Percentiles rank a stretch among this genome's conserved stretches.
These are phyloP conservation scores for Drosophila ustulata DNA, from an alignment of 2,888 invertebrate species.

Conservation along the genomic window DNA sequence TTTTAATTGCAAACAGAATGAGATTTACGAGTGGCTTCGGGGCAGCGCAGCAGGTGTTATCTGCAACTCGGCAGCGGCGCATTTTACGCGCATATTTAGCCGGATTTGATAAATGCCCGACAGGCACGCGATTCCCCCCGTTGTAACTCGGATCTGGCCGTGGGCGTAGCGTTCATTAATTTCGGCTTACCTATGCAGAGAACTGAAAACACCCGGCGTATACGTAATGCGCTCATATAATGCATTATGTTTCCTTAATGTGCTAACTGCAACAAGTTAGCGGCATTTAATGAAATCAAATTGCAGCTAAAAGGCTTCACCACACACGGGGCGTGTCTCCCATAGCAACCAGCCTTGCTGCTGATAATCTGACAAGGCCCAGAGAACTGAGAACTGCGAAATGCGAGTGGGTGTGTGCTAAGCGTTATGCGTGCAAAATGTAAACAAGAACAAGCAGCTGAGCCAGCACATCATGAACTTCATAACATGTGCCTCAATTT, in stretches of 20 bases:
- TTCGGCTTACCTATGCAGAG: conserved; percentile 32
- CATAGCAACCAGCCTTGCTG: not conserved
- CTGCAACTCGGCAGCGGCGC: conserved; percentile 52
- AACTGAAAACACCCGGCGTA: conserved; percentile 42
- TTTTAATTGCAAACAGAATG: conserved; percentile 69
- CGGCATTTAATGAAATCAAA: conserved; percentile 57
- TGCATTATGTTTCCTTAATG: conserved; percentile 63
- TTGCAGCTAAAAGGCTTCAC: conserved; percentile 17
- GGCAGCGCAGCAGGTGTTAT: conserved; percentile 66
- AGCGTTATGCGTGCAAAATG: conserved; percentile 57
- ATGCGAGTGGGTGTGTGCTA: conserved; percentile 35
- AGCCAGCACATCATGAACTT: conserved; percentile 1
- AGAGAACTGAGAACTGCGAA: not conserved
- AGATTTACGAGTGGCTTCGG: conserved; percentile 61
- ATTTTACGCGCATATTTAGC: conserved; percentile 65
- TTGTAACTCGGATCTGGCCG: not conserved
- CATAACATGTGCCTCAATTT: conserved; percentile 55
- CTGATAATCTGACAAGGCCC: not conserved
- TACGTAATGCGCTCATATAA: conserved; percentile 54
- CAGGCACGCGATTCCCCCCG: conserved; percentile 63
- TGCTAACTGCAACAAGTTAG: conserved; percentile 70
- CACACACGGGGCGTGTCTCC: not conserved
- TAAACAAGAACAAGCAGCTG: conserved; percentile 58
- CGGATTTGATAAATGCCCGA: conserved; percentile 66
- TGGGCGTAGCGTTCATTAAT: conserved; percentile 52